Conservation (phyloP, 2,113 vertebrate genomes). For the Myocastor coypus region DNA sequence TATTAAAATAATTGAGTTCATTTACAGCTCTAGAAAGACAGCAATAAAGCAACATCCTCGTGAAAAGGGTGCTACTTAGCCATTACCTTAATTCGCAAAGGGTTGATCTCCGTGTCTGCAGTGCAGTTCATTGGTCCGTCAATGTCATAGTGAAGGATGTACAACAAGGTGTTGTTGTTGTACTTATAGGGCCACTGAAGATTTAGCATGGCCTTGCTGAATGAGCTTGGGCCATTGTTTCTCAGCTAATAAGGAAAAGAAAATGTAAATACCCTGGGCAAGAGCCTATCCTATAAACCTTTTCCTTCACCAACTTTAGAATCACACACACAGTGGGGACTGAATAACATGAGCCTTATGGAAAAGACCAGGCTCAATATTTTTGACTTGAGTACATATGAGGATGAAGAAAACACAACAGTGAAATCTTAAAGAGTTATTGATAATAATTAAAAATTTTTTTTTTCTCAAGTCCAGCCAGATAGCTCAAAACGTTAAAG, state of each 20-base stretch:
- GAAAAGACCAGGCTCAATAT: conserved; percentile 32
- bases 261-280: not conserved
- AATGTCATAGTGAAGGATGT: conserved; percentile 92
- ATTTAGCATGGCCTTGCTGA: conserved; percentile 95
- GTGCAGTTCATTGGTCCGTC: conserved; percentile 98
- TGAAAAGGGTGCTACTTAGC: not conserved
- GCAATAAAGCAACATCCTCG: not conserved
- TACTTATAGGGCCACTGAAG: conserved; percentile 94
- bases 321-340: not conserved
- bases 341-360: conserved; percentile 31
- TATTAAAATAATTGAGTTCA: not conserved
- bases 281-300: not conserved
- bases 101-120: conserved; percentile 93
- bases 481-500: no score
- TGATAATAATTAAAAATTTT: not conserved
- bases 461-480: not conserved
- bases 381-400: not conserved
- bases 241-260: conserved; percentile 88
- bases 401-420: not conserved
- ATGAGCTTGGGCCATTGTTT: conserved; percentile 96
- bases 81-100: conserved; percentile 93
- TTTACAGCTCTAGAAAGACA: not conserved
- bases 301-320: not conserved
- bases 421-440: not conserved
- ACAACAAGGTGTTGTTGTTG: conserved; percentile 92